Percentiles rank a stretch among this genome's conserved stretches.
Conservation (phyloP, 2,888 invertebrate species). For the Philaethria dido region DNA sequence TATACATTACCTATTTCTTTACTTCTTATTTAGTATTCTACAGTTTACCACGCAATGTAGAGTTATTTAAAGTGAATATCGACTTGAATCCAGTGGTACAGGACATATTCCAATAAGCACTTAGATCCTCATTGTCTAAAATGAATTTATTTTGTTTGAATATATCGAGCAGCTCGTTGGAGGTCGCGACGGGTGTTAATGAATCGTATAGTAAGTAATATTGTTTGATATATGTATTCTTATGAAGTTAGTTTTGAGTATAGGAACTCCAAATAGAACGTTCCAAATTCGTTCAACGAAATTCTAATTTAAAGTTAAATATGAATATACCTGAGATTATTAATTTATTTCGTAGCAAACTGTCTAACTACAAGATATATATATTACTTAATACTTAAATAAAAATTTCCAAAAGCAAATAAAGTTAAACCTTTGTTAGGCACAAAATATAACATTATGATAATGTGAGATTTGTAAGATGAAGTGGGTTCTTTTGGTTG, state of each 20-base stretch:
- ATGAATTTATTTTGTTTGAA: slow-evolving; percentile 77
- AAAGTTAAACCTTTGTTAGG: not conserved
- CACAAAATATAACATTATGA: not conserved
- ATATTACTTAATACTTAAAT: too few species aligned
- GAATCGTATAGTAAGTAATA: slow-evolving; percentile 46
- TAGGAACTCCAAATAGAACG: not conserved
- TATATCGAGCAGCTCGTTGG: slow-evolving; percentile 63
- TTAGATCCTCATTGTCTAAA: slow-evolving; percentile 74
- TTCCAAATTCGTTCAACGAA: too few species aligned
- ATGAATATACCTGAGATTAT: not conserved
- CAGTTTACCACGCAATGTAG: slow-evolving; percentile 50
- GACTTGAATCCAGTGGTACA: slow-evolving; percentile 45
- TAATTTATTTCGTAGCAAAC: too few species aligned
- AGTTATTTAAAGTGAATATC: slow-evolving; percentile 28
- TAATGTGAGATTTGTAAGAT: slow-evolving; percentile 28
- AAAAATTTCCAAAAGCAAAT: not conserved
- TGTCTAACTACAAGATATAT: too few species aligned
- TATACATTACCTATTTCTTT: slow-evolving; percentile 44
- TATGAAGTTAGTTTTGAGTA: not conserved
- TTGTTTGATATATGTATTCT: slow-evolving; percentile 15
- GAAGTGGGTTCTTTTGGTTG: slow-evolving; percentile 20
- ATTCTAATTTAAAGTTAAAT: not conserved
- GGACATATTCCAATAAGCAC: slow-evolving; percentile 66
- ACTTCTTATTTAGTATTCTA: not conserved
- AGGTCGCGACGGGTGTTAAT: slow-evolving; percentile 67